These are phyloP conservation scores for Microctonus aethiopoides DNA, from an alignment of 2,888 invertebrate genomes.

Conservation along the genomic window DNA sequence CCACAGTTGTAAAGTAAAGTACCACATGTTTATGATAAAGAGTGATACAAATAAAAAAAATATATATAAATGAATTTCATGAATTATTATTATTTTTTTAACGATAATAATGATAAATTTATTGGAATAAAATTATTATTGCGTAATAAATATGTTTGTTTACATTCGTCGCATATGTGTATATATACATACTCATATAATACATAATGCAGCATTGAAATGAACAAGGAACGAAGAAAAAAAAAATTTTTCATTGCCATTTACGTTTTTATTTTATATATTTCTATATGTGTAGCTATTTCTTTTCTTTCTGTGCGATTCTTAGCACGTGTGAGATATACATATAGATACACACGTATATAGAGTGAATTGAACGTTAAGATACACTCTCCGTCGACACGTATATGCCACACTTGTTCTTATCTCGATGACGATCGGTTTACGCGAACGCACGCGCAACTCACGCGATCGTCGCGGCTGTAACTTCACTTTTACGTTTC, in stretches of 20 bases:
- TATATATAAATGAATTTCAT: not conserved
- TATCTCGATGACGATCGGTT: conserved; percentile 31
- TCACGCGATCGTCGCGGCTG: conserved; percentile 38
- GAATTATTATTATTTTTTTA: not conserved
- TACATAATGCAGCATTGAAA: not conserved
- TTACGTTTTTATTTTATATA: too few relatives aligned
- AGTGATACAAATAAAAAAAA: not conserved
- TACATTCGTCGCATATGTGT: too few relatives aligned
- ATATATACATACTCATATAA: not conserved
- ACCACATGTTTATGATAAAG: conserved; percentile 24
- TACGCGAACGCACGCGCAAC: not conserved
- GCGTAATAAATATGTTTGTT: too few relatives aligned
- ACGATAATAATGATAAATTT: too few relatives aligned
- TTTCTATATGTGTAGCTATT: conserved; percentile 31
- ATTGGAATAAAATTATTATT: too few relatives aligned
- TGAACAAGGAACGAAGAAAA: not conserved
- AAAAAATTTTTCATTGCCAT: conserved; percentile 27
- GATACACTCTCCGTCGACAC: conserved; percentile 15
- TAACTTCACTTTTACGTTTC: conserved; percentile 44
- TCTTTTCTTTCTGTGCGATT: conserved; percentile 41
- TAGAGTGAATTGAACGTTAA: conserved; percentile 26
- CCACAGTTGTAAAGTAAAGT: conserved; percentile 45
- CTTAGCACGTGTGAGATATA: conserved; percentile 32
- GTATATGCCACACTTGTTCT: conserved; percentile 31
- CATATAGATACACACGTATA: not conserved